Percentiles rank a stretch among this genome's conserved stretches.
Conservation (phyloP, 1,140 invertebrate species). For the Saxidomus purpurata region DNA sequence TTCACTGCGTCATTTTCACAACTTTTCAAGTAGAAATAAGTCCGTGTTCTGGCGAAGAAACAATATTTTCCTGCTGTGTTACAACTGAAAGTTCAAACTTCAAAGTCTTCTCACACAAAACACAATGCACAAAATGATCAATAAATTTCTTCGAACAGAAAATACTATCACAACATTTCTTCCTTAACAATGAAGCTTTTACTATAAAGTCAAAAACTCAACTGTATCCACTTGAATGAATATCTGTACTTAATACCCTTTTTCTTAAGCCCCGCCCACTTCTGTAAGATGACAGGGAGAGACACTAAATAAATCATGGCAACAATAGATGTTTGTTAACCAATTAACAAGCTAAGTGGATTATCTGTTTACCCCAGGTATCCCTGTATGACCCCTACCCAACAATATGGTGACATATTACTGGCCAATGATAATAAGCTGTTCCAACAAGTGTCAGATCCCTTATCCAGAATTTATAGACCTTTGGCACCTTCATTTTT, state of each 20-base stretch:
- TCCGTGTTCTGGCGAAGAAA: not conserved
- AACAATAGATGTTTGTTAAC: constrained; percentile 61
- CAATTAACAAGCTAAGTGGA: constrained; percentile 62
- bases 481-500: too few relatives aligned
- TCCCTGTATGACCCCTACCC: constrained; percentile 52
- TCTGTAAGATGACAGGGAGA: constrained; percentile 46
- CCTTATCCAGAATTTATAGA: not conserved
- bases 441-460: not conserved
- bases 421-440: constrained; percentile 24
- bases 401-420: constrained; percentile 50
- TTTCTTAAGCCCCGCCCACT: constrained; percentile 46
- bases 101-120: not conserved
- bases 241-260: constrained; percentile 44
- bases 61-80: not conserved
- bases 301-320: constrained; percentile 32
- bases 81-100: not conserved
- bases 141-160: not conserved
- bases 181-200: constrained; percentile 4
- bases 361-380: constrained; percentile 58
- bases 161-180: not conserved
- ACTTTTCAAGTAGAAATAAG: not conserved
- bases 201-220: not conserved
- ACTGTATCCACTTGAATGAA: constrained; percentile 7
- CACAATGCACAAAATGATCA: not conserved
- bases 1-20: not conserved